Base-by-base conservation (phyloP, 2,797 vertebrate genomes). In the Syngnathus rostellatus region DNA sequence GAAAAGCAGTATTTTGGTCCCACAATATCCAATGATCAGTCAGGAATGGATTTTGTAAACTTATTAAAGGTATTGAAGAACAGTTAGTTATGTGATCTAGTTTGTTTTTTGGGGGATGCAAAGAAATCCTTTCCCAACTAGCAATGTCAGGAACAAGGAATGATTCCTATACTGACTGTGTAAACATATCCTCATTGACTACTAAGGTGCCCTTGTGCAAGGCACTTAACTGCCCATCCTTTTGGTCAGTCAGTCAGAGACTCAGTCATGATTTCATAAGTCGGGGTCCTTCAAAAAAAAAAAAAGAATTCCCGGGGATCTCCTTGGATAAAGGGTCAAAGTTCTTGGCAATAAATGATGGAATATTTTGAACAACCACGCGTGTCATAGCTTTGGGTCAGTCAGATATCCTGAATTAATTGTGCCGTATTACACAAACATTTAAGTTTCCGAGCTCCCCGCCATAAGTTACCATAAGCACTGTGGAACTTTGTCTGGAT, bases 161-260 rank as follows among this genome's bases (percentile, higher is more conserved):
- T 3, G 48, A 19, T 48, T 48, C 46, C 12, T 5, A 48, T 50
- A n/a, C 17, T 3, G 48, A 51, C 11, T n/a, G 0, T 61, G 59
- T 41, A 62, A 43, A 21, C 59, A 41, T 63, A 9, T 25, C n/a
- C 66, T 9, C 53, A 31, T 11, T 51, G 62, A 64, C 40, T 41
- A 37, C 41, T 46, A 17, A 75, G 59, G 58, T 77, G 72, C 68
- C 79, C 63, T 71, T 65, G 66, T 74, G 75, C 77, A 80, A 85
- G 81, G 83, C 84, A 84, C 79, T 83, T 77, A 62, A 70, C 57
- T 68, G 48, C 64, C 25, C 51, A 71, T 46, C 14, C 61, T 54
- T 64, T 72, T 54, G 50, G 60, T 43, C 5, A 25, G 21, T 39
- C 23, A 11, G 21, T 19, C 25, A 19, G 38, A 40, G 48, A 70